Evolutionary conservation across 1,140 invertebrate species (phyloP), one percentile per base, ranked within the genome.

Genomic region (Drosophila elegans): DNA sequence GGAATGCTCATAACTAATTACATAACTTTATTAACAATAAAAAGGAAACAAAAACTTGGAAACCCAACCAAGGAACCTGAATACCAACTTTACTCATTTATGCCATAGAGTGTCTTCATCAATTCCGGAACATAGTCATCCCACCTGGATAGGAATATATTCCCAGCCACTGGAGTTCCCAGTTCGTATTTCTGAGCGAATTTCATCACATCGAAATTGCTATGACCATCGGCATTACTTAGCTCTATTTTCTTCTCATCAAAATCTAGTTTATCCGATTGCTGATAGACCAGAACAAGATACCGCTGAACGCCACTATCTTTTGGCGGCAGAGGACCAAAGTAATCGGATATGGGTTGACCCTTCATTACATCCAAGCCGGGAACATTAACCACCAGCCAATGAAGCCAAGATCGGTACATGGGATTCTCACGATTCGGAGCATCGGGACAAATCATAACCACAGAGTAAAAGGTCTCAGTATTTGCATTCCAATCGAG

Each of bases 311-410:
- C 94, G 56, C 95, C 96, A 25, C 96, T 97, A 29, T 94, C 95
- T 80, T 96, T 93, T 4, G 97, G 97, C 0, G 97, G 97, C 25
- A 97, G 96, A 16, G 97, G 94, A 11, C 97, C 97, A 77, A 98
- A 93, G 91, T 98, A 98, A 1, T 95, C 95, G 3, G 96, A 95
- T 0, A 98, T 92, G 93, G 93, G 60, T n/a, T 97, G 96, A 11
- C 98, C 98, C 51, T 95, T 93, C 0, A 88, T 78, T 1, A 98
- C 91, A 45, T 97, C 94, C 66, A 93, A 92, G 13, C 96, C 97
- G 3, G 96, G 97, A 80, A 99, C 97, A 90, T 99, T 99, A 3
- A 94, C 96, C 2, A 98, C 96, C 3, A 98, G 91, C 97, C 97
- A 98, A 91, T 98, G 98, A 72, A 97, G 96, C 96, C 96, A 98